Evolutionary conservation across 2,113 vertebrate species (phyloP), one percentile per base, ranked within the genome.

Genomic region (Scytalopus superciliaris): DNA sequence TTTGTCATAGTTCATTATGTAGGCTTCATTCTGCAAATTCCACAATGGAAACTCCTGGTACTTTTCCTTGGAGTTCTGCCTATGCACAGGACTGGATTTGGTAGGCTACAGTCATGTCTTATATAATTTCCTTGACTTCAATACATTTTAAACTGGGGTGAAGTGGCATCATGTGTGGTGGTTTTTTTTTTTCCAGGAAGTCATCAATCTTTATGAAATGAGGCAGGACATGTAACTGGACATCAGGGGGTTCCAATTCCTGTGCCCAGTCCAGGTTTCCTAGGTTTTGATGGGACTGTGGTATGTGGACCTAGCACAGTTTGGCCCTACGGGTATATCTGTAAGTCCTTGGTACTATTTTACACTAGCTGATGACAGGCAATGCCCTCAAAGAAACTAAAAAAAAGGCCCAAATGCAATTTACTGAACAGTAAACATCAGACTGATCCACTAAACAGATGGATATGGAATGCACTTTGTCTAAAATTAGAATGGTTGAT

Each of bases 391-490:
- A 91, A 91, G 27, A 95, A 89, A 73, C 31, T 39, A 5, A 12
- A 49, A 44, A 68, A 45, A 28, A 67, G 55, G 19, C 17, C 75
- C 40, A 66, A 90, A 93, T 77, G 31, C 70, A 83, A 92, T 95
- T 91, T 78, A 74, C 52, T 81, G 30, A 84, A 72, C 40, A 87
- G 74, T 68, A 93, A 86, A 79, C 83, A 93, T 74, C 49, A 87
- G 53, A 56, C 42, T 75, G 92, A 96, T 89, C 60, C 80, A 84
- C 63, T 92, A 42, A 95, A 93, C 87, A 94, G 83, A 96, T 86
- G 77, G 55, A 59, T 67, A 70, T 64, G 82, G 85, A 87, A 96
- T 94, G 91, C 56, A 86, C 78, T 52, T 81, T n/a, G 25, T 50
- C 78, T 97, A 84, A 95, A 95, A 94, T 94, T 84, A 93, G 90